Conservation (phyloP, 1,140 invertebrate species). For the Drosophila nannoptera region DNA sequence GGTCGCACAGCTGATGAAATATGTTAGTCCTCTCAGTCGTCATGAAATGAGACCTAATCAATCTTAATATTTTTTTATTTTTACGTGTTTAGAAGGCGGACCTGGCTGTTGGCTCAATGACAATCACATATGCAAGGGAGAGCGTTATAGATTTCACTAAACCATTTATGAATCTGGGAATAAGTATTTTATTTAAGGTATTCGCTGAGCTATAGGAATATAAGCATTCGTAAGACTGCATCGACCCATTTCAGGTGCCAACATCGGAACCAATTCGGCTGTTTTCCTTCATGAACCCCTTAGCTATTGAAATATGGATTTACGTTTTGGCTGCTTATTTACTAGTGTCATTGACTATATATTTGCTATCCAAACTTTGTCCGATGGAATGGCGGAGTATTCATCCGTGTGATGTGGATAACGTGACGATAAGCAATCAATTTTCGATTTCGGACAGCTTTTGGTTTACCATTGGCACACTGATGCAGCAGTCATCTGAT, state of each 20-base stretch:
- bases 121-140: conserved; percentile 94
- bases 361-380: conserved; percentile 95
- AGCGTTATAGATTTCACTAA: conserved; percentile 97
- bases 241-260: conserved; percentile 84
- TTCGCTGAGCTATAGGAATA: conserved; percentile 43
- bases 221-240: not conserved
- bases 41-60: no score
- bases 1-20: conserved; percentile 76
- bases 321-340: conserved; percentile 95
- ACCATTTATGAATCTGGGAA: conserved; percentile 93
- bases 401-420: conserved; percentile 90
- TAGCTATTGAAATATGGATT: conserved; percentile 96
- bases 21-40: conserved; percentile 38
- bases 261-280: conserved; percentile 92
- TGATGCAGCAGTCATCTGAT: conserved; percentile 94
- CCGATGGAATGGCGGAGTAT: conserved; percentile 95
- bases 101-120: conserved; percentile 94
- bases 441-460: conserved; percentile 92
- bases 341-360: conserved; percentile 92
- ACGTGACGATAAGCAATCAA: conserved; percentile 92
- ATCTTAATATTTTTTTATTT: not conserved
- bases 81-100: conserved; percentile 85
- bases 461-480: conserved; percentile 91
- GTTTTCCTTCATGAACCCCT: conserved; percentile 96
- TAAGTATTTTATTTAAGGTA: conserved; percentile 92